Base-by-base conservation (phyloP, 23 tunicate species). In the Botrylloides violaceus region DNA sequence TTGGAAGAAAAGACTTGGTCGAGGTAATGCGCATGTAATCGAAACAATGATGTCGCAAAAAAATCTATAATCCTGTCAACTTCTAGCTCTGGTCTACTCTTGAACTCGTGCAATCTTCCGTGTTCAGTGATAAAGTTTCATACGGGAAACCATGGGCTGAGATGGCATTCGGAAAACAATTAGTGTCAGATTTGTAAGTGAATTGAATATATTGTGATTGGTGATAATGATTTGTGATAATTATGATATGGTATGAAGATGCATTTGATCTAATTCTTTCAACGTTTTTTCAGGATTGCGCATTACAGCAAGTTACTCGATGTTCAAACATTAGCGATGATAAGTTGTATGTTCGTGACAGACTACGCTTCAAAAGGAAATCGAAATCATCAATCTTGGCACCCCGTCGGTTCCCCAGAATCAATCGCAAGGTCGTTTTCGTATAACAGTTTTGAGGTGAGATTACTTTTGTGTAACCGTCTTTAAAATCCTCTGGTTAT, bases 251-350 rank as follows among this genome's bases (percentile, higher is more conserved):
- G n/a, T n/a, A n/a, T n/a, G n/a, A n/a, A n/a, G n/a, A n/a, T n/a
- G n/a, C n/a, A n/a, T n/a, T n/a, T n/a, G n/a, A n/a, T n/a, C n/a
- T n/a, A n/a, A n/a, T n/a, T n/a, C n/a, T n/a, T n/a, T n/a, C n/a
- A n/a, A n/a, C n/a, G n/a, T n/a, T n/a, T n/a, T 75, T 71, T n/a
- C 73, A 80, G 85, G 25, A 43, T 80, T 21, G 65, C 72, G 4
- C 85, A 80, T 37, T 80, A 80, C 58, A 53, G 79, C 58, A 72
- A 73, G 55, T 64, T 80, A 23, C 49, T 29, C 1, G 85, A 80
- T 32, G 85, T 80, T 19, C 85, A 80, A 48, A 80, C 85, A 2
- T 64, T 80, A 23, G 85, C 85, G 9, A 80, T 80, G 85, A 34
- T 80, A 24, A 65, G 80, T 25, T 73, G 79, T 39, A 80, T 77